Evolutionary conservation across 2,113 vertebrate species (phyloP).

Genomic region (Poeciliopsis turrubarensis): DNA sequence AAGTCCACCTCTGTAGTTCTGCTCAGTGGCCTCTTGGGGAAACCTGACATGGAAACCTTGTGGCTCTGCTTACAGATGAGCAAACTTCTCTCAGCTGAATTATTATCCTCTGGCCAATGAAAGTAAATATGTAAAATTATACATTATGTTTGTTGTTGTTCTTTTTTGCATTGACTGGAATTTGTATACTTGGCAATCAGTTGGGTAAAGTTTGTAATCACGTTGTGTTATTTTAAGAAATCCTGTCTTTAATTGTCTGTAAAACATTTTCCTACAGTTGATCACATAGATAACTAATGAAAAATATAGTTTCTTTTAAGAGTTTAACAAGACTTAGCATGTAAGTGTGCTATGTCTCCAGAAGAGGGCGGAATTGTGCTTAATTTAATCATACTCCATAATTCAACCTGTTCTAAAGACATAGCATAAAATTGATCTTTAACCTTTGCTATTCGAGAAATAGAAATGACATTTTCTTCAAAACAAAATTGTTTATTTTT

Average conservation of each 20-base stretch:
- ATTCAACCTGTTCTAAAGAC: background rate
- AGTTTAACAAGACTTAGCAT: background rate
- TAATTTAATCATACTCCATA: background rate
- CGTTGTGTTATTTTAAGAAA: too few species aligned
- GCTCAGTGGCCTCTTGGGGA: conserved; percentile 21
- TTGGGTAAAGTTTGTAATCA: background rate
- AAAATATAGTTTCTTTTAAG: background rate
- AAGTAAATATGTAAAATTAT: background rate
- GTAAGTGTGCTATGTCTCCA: conserved; percentile 7
- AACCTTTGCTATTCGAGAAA: background rate
- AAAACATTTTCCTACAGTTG: background rate
- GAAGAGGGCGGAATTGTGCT: conserved; percentile 35
- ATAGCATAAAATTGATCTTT: background rate
- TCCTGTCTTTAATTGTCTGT: background rate
- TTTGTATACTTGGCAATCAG: background rate
- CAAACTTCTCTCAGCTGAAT: background rate
- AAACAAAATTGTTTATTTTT: background rate
- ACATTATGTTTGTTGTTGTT: background rate
- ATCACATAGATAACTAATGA: background rate
- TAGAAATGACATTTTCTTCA: background rate
- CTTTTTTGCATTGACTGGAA: background rate
- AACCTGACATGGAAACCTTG: conserved; percentile 8
- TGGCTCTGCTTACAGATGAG: conserved; percentile 25
- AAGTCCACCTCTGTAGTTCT: conserved; percentile 29
- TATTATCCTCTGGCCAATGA: background rate